Evolutionary conservation across 2,797 vertebrate genomes (phyloP).

Genomic region (Falco naumanni): DNA sequence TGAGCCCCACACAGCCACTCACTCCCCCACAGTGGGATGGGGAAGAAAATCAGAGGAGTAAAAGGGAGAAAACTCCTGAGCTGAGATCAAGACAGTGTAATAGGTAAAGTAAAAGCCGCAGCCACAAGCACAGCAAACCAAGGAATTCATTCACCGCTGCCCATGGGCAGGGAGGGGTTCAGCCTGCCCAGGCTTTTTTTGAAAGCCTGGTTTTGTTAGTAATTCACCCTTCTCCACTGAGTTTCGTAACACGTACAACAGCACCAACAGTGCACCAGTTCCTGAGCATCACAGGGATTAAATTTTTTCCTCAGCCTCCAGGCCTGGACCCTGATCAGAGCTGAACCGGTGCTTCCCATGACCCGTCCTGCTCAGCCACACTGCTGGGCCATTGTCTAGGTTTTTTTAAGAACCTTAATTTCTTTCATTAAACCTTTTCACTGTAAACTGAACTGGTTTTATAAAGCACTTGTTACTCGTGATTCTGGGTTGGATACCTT

Average conservation of each 20-base stretch:
- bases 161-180: too few species aligned
- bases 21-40: too few species aligned
- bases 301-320: background rate
- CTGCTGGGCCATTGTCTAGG: background rate
- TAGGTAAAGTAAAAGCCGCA: too few species aligned
- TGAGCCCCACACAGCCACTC: too few species aligned
- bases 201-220: background rate
- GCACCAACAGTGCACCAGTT: background rate
- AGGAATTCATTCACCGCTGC: too few species aligned
- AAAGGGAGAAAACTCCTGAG: too few species aligned
- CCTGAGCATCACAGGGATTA: background rate
- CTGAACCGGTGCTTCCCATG: background rate
- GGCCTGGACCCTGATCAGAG: background rate
- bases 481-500: background rate
- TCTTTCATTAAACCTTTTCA: conserved; percentile 9
- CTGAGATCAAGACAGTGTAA: too few species aligned
- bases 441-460: background rate
- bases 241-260: background rate
- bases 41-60: too few species aligned
- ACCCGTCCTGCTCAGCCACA: background rate
- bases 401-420: background rate
- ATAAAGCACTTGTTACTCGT: background rate
- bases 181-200: background rate
- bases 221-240: background rate
- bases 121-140: too few species aligned